phyloP scores from a whole-genome alignment of 2,797 vertebrate genomes.

The Brotula barbata region DNA sequence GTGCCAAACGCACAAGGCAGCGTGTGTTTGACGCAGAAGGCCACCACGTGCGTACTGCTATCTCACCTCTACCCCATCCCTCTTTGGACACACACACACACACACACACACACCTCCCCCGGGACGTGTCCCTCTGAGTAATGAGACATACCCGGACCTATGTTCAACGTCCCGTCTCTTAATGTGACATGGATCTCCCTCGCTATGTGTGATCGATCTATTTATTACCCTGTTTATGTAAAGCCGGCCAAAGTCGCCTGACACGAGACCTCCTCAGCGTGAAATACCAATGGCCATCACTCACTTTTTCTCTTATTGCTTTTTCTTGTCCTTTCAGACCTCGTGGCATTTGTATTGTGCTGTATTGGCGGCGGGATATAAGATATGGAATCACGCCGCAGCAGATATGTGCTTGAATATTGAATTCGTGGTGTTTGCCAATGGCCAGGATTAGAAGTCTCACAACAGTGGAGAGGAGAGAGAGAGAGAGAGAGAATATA shows the following conservation, averaged over 20 bases:
- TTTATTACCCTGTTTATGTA: slow-evolving; percentile 81
- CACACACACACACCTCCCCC: slow-evolving; percentile 19
- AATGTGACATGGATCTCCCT: slow-evolving; percentile 73
- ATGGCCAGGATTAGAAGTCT: neutral
- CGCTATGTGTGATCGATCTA: slow-evolving; percentile 76
- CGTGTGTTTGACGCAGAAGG: too few relatives aligned
- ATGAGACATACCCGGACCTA: slow-evolving; percentile 63
- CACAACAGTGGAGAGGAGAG: neutral
- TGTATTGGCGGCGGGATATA: slow-evolving; percentile 39
- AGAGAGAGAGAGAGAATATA: too few relatives aligned
- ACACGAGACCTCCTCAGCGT: slow-evolving; percentile 58
- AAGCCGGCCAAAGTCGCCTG: slow-evolving; percentile 73
- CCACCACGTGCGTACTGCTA: slow-evolving; percentile 26
- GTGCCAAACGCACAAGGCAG: too few relatives aligned
- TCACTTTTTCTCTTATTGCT: slow-evolving; percentile 75
- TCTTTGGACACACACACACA: slow-evolving; percentile 10
- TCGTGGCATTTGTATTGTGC: slow-evolving; percentile 64
- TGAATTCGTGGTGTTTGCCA: slow-evolving; percentile 24
- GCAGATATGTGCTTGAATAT: slow-evolving; percentile 25
- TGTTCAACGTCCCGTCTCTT: slow-evolving; percentile 69
- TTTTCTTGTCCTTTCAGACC: slow-evolving; percentile 57
- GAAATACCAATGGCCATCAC: slow-evolving; percentile 77
- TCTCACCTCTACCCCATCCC: slow-evolving; percentile 2
- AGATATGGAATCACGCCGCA: slow-evolving; percentile 36
- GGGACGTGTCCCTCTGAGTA: slow-evolving; percentile 62